Conservation (phyloP, 2,888 invertebrate genomes). For the Meliscaeva auricollis region DNA sequence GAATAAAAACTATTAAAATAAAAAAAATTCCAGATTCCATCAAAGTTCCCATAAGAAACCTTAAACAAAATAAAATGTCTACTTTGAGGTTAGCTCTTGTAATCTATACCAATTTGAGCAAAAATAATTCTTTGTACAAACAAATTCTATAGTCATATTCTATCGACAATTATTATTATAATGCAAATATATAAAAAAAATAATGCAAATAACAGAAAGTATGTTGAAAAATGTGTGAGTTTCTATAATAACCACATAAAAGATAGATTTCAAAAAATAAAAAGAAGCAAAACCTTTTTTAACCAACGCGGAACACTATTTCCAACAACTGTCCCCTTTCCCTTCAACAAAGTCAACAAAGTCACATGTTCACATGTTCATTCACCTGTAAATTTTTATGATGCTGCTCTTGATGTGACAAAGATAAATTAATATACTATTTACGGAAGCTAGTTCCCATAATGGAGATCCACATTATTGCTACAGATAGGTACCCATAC, state of each 20-base stretch:
- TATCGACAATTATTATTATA: neutral
- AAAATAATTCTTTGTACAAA: neutral
- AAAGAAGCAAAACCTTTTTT: conserved; percentile 20
- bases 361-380: conserved; percentile 25
- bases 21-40: neutral
- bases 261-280: conserved; percentile 7
- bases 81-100: conserved; percentile 8
- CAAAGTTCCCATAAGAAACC: conserved; percentile 11
- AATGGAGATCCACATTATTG: conserved; percentile 20
- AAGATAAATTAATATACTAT: conserved; percentile 51
- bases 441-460: conserved; percentile 54
- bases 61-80: neutral
- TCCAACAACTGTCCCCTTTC: conserved; percentile 1
- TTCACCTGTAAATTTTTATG: conserved; percentile 53
- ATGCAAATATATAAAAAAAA: neutral
- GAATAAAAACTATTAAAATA: neutral
- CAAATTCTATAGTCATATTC: neutral
- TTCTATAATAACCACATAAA: conserved; percentile 24
- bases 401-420: conserved; percentile 24
- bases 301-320: conserved; percentile 22
- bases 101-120: conserved; percentile 29
- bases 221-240: neutral
- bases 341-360: too few relatives aligned
- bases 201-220: neutral
- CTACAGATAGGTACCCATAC: neutral